These are phyloP conservation scores for Rhinoderma darwinii DNA, from an alignment of 2,113 vertebrate genomes.

Conservation along the genomic window DNA sequence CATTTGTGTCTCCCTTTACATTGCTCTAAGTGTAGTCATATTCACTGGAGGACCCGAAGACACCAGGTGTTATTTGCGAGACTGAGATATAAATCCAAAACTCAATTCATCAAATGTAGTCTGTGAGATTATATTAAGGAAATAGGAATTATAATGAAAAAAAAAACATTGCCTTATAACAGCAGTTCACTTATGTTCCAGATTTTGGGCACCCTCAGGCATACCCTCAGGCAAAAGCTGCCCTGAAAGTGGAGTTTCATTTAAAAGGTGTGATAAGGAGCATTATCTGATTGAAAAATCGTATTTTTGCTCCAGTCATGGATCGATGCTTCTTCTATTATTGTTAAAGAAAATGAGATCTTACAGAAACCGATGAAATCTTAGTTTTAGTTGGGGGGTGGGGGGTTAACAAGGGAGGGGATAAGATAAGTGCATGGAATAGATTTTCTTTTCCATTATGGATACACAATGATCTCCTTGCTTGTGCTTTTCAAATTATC, in stretches of 20 bases:
- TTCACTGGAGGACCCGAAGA: too few relatives aligned
- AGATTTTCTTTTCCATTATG: not conserved
- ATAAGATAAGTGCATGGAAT: not conserved
- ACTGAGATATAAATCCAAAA: too few relatives aligned
- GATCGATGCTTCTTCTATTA: not conserved
- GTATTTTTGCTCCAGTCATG: not conserved
- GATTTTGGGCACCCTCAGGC: too few relatives aligned
- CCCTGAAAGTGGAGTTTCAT: not conserved
- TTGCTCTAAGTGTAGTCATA: too few relatives aligned
- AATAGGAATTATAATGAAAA: not conserved
- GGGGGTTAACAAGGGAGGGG: not conserved
- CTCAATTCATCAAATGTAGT: too few relatives aligned
- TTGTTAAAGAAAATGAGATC: not conserved
- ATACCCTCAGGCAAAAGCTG: too few relatives aligned
- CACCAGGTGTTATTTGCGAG: too few relatives aligned
- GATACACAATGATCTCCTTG: not conserved
- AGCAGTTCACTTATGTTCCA: not conserved
- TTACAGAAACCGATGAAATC: not conserved
- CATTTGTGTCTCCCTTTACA: too few relatives aligned
- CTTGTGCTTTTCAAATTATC: not conserved
- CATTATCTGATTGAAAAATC: not conserved
- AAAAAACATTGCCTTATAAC: not conserved
- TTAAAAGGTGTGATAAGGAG: not conserved
- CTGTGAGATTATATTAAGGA: not conserved
- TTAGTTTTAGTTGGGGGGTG: not conserved